phyloP scores from a whole-genome alignment of 2,113 vertebrate species.

The Peromyscus californicus region DNA sequence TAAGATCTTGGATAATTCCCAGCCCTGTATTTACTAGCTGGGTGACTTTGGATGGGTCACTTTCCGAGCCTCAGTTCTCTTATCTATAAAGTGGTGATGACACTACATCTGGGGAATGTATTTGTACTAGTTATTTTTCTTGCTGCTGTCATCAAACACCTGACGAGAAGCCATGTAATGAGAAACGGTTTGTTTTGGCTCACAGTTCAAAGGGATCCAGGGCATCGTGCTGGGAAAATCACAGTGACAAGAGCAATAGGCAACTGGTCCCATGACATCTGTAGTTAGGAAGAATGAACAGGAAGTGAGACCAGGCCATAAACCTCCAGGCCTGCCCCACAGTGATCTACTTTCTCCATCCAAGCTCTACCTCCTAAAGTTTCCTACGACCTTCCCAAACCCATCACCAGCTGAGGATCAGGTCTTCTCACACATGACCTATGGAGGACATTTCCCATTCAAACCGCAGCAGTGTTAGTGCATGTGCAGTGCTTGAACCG shows the following conservation, averaged over 20 bases:
- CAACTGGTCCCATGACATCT: background rate
- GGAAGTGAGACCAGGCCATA: background rate
- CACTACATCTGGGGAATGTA: background rate
- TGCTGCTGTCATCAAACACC: background rate
- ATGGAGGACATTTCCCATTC: background rate
- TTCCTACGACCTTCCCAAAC: background rate
- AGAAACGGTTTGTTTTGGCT: background rate
- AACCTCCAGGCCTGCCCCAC: background rate
- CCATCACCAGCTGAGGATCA: background rate
- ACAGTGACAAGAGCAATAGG: background rate
- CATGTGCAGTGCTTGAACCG: background rate
- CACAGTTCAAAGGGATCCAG: background rate
- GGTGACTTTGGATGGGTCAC: background rate
- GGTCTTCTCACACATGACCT: background rate
- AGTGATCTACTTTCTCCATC: background rate
- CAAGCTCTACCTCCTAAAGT: background rate
- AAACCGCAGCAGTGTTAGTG: background rate
- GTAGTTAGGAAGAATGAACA: background rate
- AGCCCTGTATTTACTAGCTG: background rate
- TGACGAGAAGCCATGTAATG: background rate
- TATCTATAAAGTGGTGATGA: background rate
- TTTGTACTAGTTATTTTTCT: background rate
- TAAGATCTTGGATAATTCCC: background rate
- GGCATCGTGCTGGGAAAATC: background rate
- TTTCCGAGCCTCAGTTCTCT: slow-evolving; percentile 3